These are phyloP conservation scores for Rhadina sibilatrix DNA, from an alignment of 2,113 vertebrate genomes.

Conservation along the genomic window DNA sequence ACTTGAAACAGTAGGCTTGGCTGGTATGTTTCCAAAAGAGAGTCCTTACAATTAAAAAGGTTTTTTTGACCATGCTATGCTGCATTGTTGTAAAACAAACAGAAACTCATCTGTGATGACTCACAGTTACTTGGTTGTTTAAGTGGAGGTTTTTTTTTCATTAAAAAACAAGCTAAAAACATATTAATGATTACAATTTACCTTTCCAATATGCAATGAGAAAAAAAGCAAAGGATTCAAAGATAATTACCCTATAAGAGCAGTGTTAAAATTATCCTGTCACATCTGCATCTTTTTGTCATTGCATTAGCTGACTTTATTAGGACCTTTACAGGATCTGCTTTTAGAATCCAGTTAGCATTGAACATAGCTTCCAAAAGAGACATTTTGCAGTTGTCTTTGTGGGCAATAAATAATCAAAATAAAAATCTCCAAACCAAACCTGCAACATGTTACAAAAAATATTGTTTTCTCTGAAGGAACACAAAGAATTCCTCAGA, in stretches of 20 bases:
- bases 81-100: neutral
- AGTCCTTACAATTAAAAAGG: neutral
- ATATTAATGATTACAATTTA: neutral
- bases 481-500: neutral
- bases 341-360: neutral
- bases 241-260: neutral
- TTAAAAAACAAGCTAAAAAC: neutral
- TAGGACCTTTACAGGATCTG: neutral
- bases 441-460: rapidly evolving
- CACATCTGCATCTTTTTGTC: neutral
- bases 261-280: neutral
- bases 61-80: neutral
- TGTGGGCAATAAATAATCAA: neutral
- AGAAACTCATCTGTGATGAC: neutral
- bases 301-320: neutral
- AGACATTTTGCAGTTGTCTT: neutral
- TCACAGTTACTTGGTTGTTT: neutral
- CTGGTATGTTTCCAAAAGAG: neutral
- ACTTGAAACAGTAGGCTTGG: neutral
- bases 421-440: neutral
- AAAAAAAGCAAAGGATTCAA: neutral
- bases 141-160: neutral
- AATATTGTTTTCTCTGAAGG: neutral
- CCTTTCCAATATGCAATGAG: neutral
- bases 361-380: neutral